phyloP scores from a whole-genome alignment of 1,140 invertebrate species.

The Ooceraea biroi region DNA sequence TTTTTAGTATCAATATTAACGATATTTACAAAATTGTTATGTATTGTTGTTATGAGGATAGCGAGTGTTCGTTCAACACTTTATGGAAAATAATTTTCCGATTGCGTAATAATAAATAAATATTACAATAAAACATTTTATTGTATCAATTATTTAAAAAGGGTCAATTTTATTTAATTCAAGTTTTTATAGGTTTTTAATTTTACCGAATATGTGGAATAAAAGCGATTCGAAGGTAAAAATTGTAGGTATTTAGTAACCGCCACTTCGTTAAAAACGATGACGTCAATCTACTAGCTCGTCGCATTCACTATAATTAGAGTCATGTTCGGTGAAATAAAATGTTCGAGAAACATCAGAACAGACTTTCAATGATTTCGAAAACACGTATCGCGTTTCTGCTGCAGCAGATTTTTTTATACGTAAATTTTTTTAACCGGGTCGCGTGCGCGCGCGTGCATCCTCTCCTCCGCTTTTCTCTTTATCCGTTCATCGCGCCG shows the following conservation, averaged over 20 bases:
- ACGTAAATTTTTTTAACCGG: constrained; percentile 1
- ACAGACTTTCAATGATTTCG: constrained; percentile 1
- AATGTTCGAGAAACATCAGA: not conserved
- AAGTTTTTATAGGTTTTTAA: too few relatives aligned
- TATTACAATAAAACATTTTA: too few relatives aligned
- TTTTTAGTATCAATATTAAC: not conserved
- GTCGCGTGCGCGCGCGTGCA: not conserved
- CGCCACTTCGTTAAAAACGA: not conserved
- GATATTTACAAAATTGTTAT: not conserved
- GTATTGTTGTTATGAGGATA: too few relatives aligned
- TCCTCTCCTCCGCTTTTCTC: constrained; percentile 24
- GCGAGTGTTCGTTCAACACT: too few relatives aligned
- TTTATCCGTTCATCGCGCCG: constrained; percentile 9
- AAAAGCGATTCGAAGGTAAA: not conserved
- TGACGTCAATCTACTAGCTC: not conserved
- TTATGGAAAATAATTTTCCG: too few relatives aligned
- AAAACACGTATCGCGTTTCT: constrained; percentile 44
- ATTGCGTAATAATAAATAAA: too few relatives aligned
- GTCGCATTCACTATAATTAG: not conserved
- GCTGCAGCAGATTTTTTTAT: constrained; percentile 31
- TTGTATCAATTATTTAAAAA: too few relatives aligned
- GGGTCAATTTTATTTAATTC: too few relatives aligned
- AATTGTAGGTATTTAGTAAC: not conserved
- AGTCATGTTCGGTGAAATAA: not conserved
- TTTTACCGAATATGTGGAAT: not conserved